Evolutionary conservation across 2,888 invertebrate genomes (phyloP).

Genomic region (Omphaloscelis lunosa): DNA sequence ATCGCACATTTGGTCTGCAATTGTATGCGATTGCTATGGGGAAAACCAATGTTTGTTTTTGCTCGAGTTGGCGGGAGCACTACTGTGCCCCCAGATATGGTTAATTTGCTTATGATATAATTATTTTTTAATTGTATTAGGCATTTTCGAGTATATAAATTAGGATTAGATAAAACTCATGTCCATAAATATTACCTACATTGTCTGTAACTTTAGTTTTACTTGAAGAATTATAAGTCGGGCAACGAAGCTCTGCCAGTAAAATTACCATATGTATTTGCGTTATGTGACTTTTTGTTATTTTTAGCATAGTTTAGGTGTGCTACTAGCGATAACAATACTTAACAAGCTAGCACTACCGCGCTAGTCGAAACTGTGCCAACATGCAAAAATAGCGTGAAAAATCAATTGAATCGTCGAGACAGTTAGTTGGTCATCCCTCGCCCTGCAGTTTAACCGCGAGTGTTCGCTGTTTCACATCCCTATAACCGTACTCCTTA

Average conservation of each 20-base stretch:
- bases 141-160: neutral
- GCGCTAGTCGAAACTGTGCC: conserved; percentile 78
- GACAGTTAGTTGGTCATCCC: conserved; percentile 77
- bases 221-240: conserved; percentile 29
- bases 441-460: conserved; percentile 81
- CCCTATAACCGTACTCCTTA: conserved; percentile 61
- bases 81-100: neutral
- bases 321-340: conserved; percentile 44
- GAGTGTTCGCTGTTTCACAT: conserved; percentile 80
- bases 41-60: neutral
- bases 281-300: conserved; percentile 36
- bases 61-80: no score
- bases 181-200: neutral
- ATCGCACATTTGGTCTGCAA: neutral
- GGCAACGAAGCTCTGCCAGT: conserved; percentile 12
- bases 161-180: neutral
- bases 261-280: conserved; percentile 49
- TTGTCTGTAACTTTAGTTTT: neutral
- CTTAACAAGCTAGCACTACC: conserved; percentile 57
- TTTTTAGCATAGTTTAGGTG: conserved; percentile 42
- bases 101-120: neutral
- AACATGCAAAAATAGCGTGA: conserved; percentile 86
- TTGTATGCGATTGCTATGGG: neutral
- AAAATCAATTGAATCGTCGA: conserved; percentile 86
- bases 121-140: neutral